These are phyloP conservation scores for Dromaius novaehollandiae DNA, from an alignment of 2,113 vertebrate genomes.

Conservation along the genomic window DNA sequence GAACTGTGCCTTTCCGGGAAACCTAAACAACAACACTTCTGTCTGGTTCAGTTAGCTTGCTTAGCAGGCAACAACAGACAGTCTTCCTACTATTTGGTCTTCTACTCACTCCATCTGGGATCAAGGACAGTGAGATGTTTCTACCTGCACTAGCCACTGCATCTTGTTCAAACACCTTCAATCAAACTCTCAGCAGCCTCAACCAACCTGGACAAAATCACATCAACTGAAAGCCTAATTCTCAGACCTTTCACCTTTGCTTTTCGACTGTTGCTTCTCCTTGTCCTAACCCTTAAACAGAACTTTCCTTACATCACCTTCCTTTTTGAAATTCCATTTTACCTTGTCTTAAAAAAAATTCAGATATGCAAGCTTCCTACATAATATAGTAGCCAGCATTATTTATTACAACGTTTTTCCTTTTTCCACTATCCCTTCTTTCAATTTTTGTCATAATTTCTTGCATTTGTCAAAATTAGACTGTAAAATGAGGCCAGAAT, in stretches of 20 bases:
- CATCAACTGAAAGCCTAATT: neutral
- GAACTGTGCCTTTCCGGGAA: neutral
- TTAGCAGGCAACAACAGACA: neutral
- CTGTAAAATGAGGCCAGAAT: neutral
- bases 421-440: neutral
- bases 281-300: neutral
- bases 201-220: neutral
- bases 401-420: neutral
- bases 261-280: neutral
- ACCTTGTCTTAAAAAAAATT: neutral
- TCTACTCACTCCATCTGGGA: neutral
- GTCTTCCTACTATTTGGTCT: neutral
- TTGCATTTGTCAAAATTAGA: neutral
- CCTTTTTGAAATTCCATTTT: neutral
- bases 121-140: neutral
- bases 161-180: neutral
- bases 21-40: neutral
- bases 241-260: neutral
- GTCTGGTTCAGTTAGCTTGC: neutral
- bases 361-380: neutral
- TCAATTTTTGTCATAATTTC: neutral
- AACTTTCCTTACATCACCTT: neutral
- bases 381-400: neutral
- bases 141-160: neutral
- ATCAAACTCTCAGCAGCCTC: neutral